phyloP scores from a whole-genome alignment of 1,140 invertebrate species.

The Vanessa tameamea region DNA sequence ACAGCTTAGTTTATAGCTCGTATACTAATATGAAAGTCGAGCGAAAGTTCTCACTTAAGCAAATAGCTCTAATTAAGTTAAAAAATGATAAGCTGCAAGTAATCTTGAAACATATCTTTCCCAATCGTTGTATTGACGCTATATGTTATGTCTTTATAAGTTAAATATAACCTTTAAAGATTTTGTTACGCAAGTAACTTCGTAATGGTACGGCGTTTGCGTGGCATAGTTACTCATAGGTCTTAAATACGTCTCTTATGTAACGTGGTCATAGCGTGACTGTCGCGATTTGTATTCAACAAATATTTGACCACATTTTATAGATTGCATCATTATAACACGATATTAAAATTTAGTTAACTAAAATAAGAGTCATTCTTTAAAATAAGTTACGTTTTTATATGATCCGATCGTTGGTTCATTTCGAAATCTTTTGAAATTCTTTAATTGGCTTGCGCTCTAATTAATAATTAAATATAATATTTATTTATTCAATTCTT shows the following conservation, averaged over 20 bases:
- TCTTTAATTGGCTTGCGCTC: background rate
- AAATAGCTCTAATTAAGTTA: background rate
- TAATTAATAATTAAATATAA: background rate
- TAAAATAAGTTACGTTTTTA: background rate
- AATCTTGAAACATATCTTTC: background rate
- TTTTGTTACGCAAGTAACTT: constrained; percentile 33
- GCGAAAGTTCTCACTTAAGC: no score
- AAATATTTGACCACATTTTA: constrained; percentile 36
- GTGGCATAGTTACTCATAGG: constrained; percentile 6
- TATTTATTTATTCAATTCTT: no score
- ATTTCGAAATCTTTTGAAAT: constrained; percentile 20
- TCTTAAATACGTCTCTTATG: constrained; percentile 32
- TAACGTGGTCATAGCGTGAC: constrained; percentile 34
- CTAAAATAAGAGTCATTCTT: constrained; percentile 5
- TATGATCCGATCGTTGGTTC: constrained; percentile 10
- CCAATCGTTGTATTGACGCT: background rate
- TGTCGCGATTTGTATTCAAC: constrained; percentile 34
- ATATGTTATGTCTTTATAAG: constrained; percentile 9
- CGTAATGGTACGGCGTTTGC: constrained; percentile 24
- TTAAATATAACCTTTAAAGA: constrained; percentile 26
- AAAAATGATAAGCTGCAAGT: background rate
- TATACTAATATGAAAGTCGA: no score
- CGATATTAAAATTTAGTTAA: constrained; percentile 21
- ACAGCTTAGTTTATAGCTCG: no score
- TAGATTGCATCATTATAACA: constrained; percentile 34